phyloP scores from a whole-genome alignment of 2,113 vertebrate species.

The Gymnocephalus cernua region DNA sequence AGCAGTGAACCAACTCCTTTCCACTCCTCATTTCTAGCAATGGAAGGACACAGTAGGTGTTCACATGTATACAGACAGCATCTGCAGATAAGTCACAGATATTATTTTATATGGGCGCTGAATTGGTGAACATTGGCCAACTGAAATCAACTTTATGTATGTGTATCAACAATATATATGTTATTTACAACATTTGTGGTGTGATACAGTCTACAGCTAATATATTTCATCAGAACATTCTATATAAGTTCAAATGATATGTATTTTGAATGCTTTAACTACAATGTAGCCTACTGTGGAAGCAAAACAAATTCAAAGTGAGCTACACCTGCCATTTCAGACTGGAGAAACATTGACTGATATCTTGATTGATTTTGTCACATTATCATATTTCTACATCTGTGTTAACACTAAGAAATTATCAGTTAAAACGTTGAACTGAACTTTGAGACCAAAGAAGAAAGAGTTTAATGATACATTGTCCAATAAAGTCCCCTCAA shows the following conservation, averaged over 20 bases:
- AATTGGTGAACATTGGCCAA: not conserved
- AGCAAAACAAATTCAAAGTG: not conserved
- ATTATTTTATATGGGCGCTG: too few relatives aligned
- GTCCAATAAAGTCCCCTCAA: not conserved
- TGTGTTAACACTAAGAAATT: not conserved
- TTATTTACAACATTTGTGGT: not conserved
- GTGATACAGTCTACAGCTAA: not conserved
- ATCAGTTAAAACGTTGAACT: too few relatives aligned
- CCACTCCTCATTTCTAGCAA: too few relatives aligned
- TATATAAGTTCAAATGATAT: not conserved
- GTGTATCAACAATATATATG: not conserved
- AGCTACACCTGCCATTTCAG: not conserved
- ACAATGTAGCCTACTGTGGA: not conserved
- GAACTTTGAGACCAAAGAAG: not conserved
- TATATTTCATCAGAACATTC: not conserved
- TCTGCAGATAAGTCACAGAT: too few relatives aligned
- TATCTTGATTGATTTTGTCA: not conserved
- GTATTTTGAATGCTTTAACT: not conserved
- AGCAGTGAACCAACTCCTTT: too few relatives aligned
- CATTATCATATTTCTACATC: not conserved
- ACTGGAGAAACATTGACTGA: not conserved
- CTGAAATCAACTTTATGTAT: not conserved
- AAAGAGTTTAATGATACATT: not conserved
- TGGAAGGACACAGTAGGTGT: too few relatives aligned
- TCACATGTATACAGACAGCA: too few relatives aligned